Percentiles rank a stretch among this genome's conserved stretches.
Evolutionary conservation across 2,888 invertebrate genomes (phyloP).

Genomic region (Drosophila paranaensis): DNA sequence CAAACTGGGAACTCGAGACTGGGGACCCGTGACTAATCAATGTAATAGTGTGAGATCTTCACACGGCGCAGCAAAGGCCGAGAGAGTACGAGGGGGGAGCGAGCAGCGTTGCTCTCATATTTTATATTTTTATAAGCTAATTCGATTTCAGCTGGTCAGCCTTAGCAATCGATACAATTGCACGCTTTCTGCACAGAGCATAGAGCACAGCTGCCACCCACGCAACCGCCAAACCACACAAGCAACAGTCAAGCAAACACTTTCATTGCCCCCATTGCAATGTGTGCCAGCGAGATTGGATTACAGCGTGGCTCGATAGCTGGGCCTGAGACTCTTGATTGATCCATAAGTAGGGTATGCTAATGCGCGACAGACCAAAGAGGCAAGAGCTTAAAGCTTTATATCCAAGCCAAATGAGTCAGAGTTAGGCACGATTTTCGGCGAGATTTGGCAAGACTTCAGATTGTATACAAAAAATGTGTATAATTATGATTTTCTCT

Average conservation of each 20-base stretch:
- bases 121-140: constrained; percentile 64
- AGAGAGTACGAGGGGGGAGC: constrained; percentile 1
- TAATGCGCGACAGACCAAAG: constrained; percentile 3
- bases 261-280: constrained; percentile 47
- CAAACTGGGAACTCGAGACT: constrained; percentile 10
- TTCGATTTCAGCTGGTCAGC: constrained; percentile 30
- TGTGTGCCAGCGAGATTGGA: constrained; percentile 44
- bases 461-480: neutral
- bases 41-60: constrained; percentile 76
- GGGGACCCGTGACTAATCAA: constrained; percentile 79
- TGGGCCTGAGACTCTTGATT: constrained; percentile 27
- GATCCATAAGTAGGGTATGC: constrained; percentile 31
- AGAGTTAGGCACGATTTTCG: constrained; percentile 12
- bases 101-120: constrained; percentile 29
- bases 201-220: constrained; percentile 15
- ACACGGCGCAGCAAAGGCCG: constrained; percentile 34
- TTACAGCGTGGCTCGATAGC: constrained; percentile 30
- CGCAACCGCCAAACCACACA: constrained; percentile 34
- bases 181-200: constrained; percentile 62
- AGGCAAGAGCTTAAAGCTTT: neutral
- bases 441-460: neutral
- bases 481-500: neutral
- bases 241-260: constrained; percentile 44
- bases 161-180: constrained; percentile 17
- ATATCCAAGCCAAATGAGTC: constrained; percentile 7